Conservation (phyloP, 2,888 invertebrate genomes). For the Plusia festucae region DNA sequence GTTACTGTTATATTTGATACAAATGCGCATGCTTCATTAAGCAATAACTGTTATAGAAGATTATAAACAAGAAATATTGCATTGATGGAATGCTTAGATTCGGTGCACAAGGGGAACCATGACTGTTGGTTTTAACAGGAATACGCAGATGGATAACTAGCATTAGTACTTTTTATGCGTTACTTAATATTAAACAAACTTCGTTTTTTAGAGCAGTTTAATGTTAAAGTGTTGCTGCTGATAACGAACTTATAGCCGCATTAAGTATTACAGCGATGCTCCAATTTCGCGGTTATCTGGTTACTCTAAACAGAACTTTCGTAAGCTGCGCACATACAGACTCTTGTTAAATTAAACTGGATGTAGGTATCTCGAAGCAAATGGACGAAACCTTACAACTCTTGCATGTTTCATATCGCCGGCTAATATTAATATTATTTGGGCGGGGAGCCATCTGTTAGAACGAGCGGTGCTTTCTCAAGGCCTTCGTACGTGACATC, state of each 20-base stretch:
- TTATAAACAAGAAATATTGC: slow-evolving; percentile 52
- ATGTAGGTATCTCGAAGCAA: slow-evolving; percentile 22
- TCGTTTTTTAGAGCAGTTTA: slow-evolving; percentile 38
- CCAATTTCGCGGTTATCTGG: slow-evolving; percentile 74
- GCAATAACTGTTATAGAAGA: slow-evolving; percentile 49
- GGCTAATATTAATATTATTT: slow-evolving; percentile 63
- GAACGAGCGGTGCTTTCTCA: slow-evolving; percentile 66
- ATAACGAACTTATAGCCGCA: slow-evolving; percentile 57
- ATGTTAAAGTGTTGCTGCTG: slow-evolving; percentile 52
- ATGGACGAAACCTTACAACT: slow-evolving; percentile 34
- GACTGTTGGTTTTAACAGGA: slow-evolving; percentile 20
- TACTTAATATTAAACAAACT: slow-evolving; percentile 29
- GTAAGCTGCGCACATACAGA: slow-evolving; percentile 63
- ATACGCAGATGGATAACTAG: slow-evolving; percentile 29
- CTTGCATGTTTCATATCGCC: slow-evolving; percentile 47
- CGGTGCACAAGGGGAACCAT: slow-evolving; percentile 21
- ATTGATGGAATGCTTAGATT: slow-evolving; percentile 45
- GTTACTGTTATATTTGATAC: slow-evolving; percentile 56
- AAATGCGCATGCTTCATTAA: slow-evolving; percentile 52
- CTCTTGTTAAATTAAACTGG: slow-evolving; percentile 35
- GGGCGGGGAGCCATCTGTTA: slow-evolving; percentile 68
- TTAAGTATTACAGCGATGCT: slow-evolving; percentile 60
- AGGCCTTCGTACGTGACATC: slow-evolving; percentile 76
- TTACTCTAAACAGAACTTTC: slow-evolving; percentile 57
- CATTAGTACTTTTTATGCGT: slow-evolving; percentile 31